These are phyloP conservation scores for Condylostylus longicornis DNA, from an alignment of 1,140 invertebrate species.

Conservation along the genomic window DNA sequence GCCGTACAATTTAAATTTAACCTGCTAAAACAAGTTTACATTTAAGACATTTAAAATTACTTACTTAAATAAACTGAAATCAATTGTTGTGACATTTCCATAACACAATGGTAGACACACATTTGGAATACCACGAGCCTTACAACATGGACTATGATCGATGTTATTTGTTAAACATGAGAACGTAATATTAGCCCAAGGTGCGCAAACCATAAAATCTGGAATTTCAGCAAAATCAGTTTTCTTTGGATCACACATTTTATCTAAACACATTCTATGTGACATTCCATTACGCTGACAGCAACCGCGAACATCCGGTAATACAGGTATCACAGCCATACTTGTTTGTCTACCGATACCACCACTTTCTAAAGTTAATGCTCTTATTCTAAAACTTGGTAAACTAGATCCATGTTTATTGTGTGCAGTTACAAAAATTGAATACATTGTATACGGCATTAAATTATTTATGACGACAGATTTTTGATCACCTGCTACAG, in stretches of 20 bases:
- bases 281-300: conserved; percentile 55
- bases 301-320: conserved; percentile 58
- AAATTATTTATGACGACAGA: conserved; percentile 42
- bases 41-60: too few relatives aligned
- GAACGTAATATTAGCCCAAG: conserved; percentile 64
- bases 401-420: conserved; percentile 60
- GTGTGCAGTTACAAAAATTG: conserved; percentile 51
- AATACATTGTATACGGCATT: conserved; percentile 65
- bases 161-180: conserved; percentile 61
- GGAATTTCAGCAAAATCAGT: conserved; percentile 42
- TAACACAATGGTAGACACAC: conserved; percentile 58
- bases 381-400: conserved; percentile 48
- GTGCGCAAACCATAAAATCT: conserved; percentile 73
- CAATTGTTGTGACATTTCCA: conserved; percentile 58
- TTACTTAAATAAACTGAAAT: conserved; percentile 67
- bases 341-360: conserved; percentile 7
- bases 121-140: conserved; percentile 51
- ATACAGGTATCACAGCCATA: conserved; percentile 16
- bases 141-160: conserved; percentile 68
- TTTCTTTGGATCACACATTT: conserved; percentile 59
- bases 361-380: conserved; percentile 16
- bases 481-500: conserved; percentile 40
- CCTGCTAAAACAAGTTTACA: conserved; percentile 1
- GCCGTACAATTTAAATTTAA: conserved; percentile 1
- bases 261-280: conserved; percentile 55